phyloP scores from a whole-genome alignment of 2,113 vertebrate genomes.

The Serilophus lunatus region DNA sequence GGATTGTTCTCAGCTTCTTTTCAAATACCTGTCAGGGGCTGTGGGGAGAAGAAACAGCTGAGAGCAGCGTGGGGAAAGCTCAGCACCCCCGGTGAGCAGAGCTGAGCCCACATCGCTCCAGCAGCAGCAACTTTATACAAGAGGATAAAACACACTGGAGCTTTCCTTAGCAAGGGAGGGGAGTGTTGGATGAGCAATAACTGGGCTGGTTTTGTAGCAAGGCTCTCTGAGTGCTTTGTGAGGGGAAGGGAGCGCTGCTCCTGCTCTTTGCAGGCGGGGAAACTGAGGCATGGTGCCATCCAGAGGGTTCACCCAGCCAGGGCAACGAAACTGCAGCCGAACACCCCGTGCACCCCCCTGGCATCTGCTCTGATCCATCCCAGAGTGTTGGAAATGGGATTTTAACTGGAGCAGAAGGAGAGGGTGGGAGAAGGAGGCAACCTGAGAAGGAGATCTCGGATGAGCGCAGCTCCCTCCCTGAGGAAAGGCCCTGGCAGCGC shows the following conservation, averaged over 20 bases:
- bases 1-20: neutral
- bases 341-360: neutral
- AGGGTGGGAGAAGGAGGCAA: neutral
- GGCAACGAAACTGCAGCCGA: fast-evolving
- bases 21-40: slow-evolving; percentile 17
- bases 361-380: neutral
- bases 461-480: fast-evolving
- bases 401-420: fast-evolving
- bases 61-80: neutral
- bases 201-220: neutral
- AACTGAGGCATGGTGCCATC: neutral
- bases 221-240: fast-evolving
- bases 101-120: fast-evolving
- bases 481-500: neutral
- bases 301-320: neutral
- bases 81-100: neutral
- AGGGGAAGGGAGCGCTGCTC: fast-evolving
- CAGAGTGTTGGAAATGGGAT: fast-evolving
- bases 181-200: neutral
- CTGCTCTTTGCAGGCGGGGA: neutral
- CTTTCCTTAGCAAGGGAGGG: neutral
- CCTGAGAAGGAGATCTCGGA: fast-evolving
- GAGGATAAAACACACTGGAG: neutral
- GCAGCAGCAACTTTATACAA: neutral
- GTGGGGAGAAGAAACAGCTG: neutral